Conservation (phyloP, 2,797 vertebrate genomes). For the Ataeniobius toweri region DNA sequence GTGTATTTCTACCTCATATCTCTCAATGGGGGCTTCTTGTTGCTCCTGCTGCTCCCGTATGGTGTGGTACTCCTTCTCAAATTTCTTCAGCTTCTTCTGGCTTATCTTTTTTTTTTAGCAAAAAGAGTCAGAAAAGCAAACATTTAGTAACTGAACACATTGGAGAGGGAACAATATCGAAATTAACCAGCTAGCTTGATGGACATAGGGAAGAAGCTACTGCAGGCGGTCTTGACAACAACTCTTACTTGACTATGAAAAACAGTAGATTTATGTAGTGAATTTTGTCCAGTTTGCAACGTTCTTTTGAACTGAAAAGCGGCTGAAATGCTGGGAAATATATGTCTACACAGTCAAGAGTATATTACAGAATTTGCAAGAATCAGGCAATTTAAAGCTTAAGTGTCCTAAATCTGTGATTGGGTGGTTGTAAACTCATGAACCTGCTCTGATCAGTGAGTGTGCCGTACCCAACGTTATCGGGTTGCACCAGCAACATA, state of each 20-base stretch:
- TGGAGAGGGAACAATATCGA: conserved; percentile 4
- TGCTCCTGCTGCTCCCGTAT: conserved; percentile 97
- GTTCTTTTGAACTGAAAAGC: neutral
- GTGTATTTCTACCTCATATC: conserved; percentile 87
- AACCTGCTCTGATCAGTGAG: neutral
- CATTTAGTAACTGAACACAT: conserved; percentile 5
- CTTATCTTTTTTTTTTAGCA: conserved; percentile 83
- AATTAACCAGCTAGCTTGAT: neutral
- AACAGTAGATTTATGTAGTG: neutral
- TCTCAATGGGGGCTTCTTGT: conserved; percentile 95
- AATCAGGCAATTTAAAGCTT: neutral
- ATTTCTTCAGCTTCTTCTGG: conserved; percentile 99
- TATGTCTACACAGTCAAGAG: neutral
- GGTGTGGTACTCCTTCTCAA: conserved; percentile 95
- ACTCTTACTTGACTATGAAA: neutral
- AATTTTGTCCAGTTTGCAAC: neutral
- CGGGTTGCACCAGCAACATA: neutral
- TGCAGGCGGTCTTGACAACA: neutral
- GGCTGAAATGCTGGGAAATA: neutral
- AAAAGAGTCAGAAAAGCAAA: conserved; percentile 9
- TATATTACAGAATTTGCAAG: neutral
- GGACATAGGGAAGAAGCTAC: neutral
- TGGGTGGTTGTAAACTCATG: too few species aligned
- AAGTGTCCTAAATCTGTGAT: neutral
- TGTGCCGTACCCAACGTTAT: too few species aligned